These are phyloP conservation scores for Pelvicachromis taeniatus DNA, from an alignment of 2,113 vertebrate genomes.

Conservation along the genomic window DNA sequence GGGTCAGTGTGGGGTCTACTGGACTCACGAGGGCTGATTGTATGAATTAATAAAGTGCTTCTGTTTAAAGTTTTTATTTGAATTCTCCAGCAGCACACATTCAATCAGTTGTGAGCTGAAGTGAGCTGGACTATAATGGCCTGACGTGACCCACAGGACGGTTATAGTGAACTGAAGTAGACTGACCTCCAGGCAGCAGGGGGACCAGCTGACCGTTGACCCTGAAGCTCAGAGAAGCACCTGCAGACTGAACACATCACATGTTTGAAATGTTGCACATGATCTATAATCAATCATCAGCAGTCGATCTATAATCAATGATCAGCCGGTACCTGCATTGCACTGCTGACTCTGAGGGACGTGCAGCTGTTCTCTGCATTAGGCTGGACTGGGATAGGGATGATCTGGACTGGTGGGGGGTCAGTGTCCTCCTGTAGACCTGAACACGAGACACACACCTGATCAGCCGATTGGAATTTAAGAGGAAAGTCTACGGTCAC, in stretches of 20 bases:
- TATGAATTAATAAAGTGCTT: not conserved
- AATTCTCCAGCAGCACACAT: no score
- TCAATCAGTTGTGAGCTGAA: no score
- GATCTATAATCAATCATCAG: not conserved
- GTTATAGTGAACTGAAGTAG: not conserved
- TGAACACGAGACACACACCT: not conserved
- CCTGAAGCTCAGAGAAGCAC: slow-evolving; percentile 12
- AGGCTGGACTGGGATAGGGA: not conserved
- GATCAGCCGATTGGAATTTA: not conserved
- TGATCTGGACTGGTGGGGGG: not conserved
- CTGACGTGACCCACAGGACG: no score
- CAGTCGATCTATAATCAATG: not conserved
- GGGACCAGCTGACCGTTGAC: slow-evolving; percentile 28
- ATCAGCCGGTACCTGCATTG: not conserved
- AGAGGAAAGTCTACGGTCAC: not conserved
- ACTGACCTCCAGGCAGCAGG: slow-evolving; percentile 39
- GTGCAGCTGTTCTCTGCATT: not conserved
- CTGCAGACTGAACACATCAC: slow-evolving; percentile 9
- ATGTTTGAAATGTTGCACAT: not conserved
- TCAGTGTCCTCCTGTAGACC: not conserved
- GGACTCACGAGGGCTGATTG: not conserved
- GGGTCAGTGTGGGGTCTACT: rapidly evolving
- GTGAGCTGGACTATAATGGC: no score
- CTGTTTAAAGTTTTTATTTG: not conserved
- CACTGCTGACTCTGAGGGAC: not conserved